A percentile compares a stretch with the other conserved stretches of the same genome.
Evolutionary conservation across 2,888 invertebrate species (phyloP).

Genomic region (Luperina nickerlii): DNA sequence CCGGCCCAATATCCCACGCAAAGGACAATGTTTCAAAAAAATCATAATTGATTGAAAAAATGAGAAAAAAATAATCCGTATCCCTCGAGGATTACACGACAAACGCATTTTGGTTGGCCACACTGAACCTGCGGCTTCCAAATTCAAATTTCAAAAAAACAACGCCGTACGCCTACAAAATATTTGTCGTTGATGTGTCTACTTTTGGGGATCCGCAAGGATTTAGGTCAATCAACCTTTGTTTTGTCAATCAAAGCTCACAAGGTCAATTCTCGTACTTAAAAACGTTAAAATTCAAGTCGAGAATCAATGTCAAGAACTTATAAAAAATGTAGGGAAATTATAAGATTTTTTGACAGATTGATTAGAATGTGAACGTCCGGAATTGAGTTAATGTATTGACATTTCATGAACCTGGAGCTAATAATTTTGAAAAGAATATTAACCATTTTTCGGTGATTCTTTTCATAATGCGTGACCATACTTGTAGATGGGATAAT

Average conservation of each 20-base stretch:
- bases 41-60: constrained; percentile 82
- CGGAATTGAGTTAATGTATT: too few relatives aligned
- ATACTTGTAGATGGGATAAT: too few relatives aligned
- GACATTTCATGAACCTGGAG: background rate
- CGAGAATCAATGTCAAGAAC: too few relatives aligned
- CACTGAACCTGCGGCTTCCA: constrained; percentile 83
- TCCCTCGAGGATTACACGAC: constrained; percentile 89
- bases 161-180: constrained; percentile 68
- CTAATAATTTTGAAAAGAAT: background rate
- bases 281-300: too few relatives aligned
- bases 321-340: too few relatives aligned
- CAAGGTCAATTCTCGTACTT: too few relatives aligned
- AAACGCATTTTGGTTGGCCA: constrained; percentile 89
- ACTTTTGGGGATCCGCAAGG: constrained; percentile 64
- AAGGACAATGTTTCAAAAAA: constrained; percentile 81
- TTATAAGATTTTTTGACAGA: too few relatives aligned
- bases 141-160: constrained; percentile 80
- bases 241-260: background rate
- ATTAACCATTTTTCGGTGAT: background rate
- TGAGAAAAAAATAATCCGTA: constrained; percentile 81
- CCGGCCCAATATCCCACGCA: constrained; percentile 80
- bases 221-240: background rate
- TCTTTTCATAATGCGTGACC: background rate
- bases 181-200: constrained; percentile 71
- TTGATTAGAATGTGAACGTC: too few relatives aligned